Evolutionary conservation across 2,888 invertebrate species (phyloP).

Genomic region (Proisotoma minuta): DNA sequence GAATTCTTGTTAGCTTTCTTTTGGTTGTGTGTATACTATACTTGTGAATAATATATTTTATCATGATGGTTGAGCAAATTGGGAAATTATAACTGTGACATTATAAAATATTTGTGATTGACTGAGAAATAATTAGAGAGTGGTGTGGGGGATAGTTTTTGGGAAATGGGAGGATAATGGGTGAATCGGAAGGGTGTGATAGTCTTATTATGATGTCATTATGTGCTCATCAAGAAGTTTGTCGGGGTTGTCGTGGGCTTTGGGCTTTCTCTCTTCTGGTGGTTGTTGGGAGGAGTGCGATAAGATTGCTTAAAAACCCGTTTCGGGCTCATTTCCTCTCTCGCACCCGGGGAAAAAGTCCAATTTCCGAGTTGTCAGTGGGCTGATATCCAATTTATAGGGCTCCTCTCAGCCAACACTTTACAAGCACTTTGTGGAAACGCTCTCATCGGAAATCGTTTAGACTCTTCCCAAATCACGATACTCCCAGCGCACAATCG

Average conservation of each 20-base stretch:
- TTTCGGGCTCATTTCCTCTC: slow-evolving; percentile 48
- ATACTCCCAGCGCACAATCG: slow-evolving; percentile 13
- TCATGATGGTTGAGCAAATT: not conserved
- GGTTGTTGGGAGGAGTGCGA: not conserved
- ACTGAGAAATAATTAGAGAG: no score
- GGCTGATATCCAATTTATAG: slow-evolving; percentile 48
- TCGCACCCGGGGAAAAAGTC: slow-evolving; percentile 48
- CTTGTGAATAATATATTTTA: not conserved
- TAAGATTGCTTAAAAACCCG: slow-evolving; percentile 48
- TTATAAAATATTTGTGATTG: not conserved
- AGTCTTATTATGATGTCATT: slow-evolving; percentile 14
- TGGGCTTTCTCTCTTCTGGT: not conserved
- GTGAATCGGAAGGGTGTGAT: no score
- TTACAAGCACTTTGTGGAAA: slow-evolving; percentile 48
- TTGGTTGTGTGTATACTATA: no score
- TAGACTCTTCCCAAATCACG: slow-evolving; percentile 46
- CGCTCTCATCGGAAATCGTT: slow-evolving; percentile 48
- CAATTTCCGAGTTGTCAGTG: slow-evolving; percentile 49
- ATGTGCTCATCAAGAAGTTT: slow-evolving; percentile 33
- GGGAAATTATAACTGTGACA: not conserved
- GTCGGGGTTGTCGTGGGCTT: slow-evolving; percentile 31
- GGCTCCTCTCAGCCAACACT: slow-evolving; percentile 37
- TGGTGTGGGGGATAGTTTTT: not conserved
- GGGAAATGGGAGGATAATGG: not conserved
- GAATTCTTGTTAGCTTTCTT: no score